phyloP scores from a whole-genome alignment of 2,888 invertebrate genomes.

The Trypoxylon attenuatum region DNA sequence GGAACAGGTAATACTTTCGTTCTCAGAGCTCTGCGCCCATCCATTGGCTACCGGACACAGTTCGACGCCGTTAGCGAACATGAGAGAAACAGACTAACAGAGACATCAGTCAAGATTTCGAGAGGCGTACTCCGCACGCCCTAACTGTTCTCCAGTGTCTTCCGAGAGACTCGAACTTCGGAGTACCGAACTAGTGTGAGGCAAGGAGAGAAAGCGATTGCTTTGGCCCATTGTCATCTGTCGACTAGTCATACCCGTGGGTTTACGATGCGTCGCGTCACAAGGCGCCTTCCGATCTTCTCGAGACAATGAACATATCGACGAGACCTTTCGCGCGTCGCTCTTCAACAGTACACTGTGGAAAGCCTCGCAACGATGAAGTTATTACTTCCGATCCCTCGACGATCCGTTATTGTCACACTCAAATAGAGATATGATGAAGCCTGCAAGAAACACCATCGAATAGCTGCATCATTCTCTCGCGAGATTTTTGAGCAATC shows the following conservation, averaged over 20 bases:
- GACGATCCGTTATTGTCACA: too few relatives aligned
- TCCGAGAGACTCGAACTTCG: constrained; percentile 1
- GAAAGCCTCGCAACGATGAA: too few relatives aligned
- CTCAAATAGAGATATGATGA: too few relatives aligned
- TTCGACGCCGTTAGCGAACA: constrained; percentile 20
- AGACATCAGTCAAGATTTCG: constrained; percentile 37
- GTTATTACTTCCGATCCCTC: too few relatives aligned
- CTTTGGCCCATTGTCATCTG: constrained; percentile 44
- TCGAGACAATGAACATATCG: constrained; percentile 46
- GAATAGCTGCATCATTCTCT: too few relatives aligned
- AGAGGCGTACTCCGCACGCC: constrained; percentile 45
- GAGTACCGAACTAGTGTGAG: too few relatives aligned
- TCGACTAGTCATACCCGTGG: constrained; percentile 38
- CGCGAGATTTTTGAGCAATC: too few relatives aligned
- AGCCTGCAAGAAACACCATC: too few relatives aligned
- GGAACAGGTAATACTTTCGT: too few relatives aligned
- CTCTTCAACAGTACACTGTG: too few relatives aligned
- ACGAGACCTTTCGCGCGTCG: too few relatives aligned
- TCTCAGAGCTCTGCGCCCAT: too few relatives aligned
- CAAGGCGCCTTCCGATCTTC: constrained; percentile 29
- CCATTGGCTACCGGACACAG: constrained; percentile 21
- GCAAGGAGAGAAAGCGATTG: constrained; percentile 33
- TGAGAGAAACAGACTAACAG: constrained; percentile 35
- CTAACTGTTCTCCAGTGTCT: constrained; percentile 31
- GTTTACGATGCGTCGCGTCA: constrained; percentile 41